Evolutionary conservation across 2,113 vertebrate genomes (phyloP).

Genomic region (Parotia lawesii): DNA sequence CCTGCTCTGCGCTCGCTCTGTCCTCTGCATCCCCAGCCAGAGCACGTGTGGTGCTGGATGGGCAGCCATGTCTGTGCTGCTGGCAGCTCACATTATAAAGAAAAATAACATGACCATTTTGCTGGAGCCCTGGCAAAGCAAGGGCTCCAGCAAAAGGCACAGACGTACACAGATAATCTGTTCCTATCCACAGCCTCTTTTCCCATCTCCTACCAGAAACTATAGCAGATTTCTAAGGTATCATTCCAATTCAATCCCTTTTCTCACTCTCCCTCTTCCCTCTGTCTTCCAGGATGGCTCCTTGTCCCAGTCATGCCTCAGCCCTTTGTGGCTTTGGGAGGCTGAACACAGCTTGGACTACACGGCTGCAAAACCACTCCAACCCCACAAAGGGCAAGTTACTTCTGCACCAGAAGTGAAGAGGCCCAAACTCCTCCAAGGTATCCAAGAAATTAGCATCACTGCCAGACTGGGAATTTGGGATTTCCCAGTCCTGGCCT

Average conservation of each 20-base stretch:
- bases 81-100: not conserved
- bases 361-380: not conserved
- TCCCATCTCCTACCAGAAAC: not conserved
- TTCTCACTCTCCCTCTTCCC: not conserved
- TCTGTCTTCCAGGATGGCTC: not conserved
- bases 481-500: not conserved
- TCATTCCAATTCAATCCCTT: not conserved
- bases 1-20: accelerated
- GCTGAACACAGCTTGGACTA: not conserved
- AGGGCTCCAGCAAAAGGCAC: no score
- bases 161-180: not conserved
- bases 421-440: not conserved
- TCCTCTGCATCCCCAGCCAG: not conserved
- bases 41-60: accelerated
- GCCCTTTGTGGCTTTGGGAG: not conserved
- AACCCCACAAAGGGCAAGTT: accelerated
- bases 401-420: not conserved
- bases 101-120: not conserved
- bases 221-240: not conserved
- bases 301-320: not conserved
- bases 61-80: not conserved
- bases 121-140: not conserved
- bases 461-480: not conserved
- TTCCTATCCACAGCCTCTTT: not conserved
- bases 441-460: not conserved